Evolutionary conservation across 2,113 vertebrate genomes (phyloP).

Genomic region (Ondatra zibethicus): DNA sequence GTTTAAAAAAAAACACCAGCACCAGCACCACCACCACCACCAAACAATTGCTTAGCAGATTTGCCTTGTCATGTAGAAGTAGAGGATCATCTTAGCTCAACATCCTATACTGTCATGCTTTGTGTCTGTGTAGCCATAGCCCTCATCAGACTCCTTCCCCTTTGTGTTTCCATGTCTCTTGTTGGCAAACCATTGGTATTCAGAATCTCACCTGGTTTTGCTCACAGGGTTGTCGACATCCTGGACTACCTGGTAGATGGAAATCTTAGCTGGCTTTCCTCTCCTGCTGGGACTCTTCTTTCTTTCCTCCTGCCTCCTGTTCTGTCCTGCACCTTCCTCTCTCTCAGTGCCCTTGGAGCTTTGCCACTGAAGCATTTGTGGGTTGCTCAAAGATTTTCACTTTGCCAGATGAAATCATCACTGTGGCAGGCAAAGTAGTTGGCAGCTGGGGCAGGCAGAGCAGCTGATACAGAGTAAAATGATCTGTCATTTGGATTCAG

Average conservation of each 20-base stretch:
- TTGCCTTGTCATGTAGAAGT: background rate
- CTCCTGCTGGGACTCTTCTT: background rate
- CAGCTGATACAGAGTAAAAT: constrained; percentile 59
- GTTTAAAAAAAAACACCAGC: background rate
- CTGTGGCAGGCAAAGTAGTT: constrained; percentile 73
- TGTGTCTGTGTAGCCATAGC: background rate
- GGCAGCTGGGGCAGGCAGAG: constrained; percentile 69
- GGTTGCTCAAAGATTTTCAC: constrained; percentile 67
- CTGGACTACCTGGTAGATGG: background rate
- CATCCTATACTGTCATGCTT: background rate
- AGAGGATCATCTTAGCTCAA: background rate
- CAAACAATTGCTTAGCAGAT: background rate
- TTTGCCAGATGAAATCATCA: constrained; percentile 77
- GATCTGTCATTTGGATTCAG: constrained; percentile 83
- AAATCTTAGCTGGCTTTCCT: background rate
- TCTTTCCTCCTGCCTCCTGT: background rate
- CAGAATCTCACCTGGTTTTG: background rate
- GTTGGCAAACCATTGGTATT: background rate
- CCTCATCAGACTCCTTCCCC: background rate
- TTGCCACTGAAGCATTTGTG: constrained; percentile 66
- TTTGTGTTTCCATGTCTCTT: background rate
- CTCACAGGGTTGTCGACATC: background rate
- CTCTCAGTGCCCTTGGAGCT: background rate
- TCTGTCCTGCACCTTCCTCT: background rate
- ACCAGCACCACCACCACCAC: background rate